Percentiles rank a stretch among this genome's conserved stretches.
These are phyloP conservation scores for Protodeltote pygarga DNA, from an alignment of 2,888 invertebrate genomes.

Conservation along the genomic window DNA sequence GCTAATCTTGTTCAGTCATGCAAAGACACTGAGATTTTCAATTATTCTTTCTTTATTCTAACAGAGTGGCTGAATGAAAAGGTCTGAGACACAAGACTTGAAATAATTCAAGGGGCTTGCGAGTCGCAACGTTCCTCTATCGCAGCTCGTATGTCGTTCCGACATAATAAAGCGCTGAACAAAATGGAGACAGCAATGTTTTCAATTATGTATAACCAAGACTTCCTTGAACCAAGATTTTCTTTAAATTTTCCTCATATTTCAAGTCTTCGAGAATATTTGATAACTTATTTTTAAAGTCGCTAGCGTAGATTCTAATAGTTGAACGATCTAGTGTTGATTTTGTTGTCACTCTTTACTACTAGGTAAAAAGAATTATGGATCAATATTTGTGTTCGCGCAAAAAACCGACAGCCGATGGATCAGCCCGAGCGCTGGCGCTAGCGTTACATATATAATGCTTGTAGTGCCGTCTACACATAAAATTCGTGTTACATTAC, in stretches of 20 bases:
- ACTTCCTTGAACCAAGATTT: constrained; percentile 1
- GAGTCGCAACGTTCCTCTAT: constrained; percentile 39
- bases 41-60: constrained; percentile 32
- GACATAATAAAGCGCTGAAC: constrained; percentile 33
- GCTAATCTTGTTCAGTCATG: constrained; percentile 2
- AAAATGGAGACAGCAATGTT: constrained; percentile 33
- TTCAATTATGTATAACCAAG: constrained; percentile 38
- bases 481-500: no score
- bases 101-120: constrained; percentile 42
- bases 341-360: no score
- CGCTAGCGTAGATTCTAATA: no score
- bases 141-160: constrained; percentile 21
- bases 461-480: no score
- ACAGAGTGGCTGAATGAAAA: constrained; percentile 30
- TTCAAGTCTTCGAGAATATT: neutral
- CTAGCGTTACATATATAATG: no score
- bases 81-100: constrained; percentile 28
- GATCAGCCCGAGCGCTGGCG: no score
- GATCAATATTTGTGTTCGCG: no score
- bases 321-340: no score
- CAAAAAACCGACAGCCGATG: no score
- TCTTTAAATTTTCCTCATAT: constrained; percentile 1
- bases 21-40: constrained; percentile 27
- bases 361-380: no score
- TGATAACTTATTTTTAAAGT: no score